Evolutionary conservation across 2,113 vertebrate genomes (phyloP), one percentile per base, ranked within the genome.

Genomic region (Tetraodon nigroviridis): DNA sequence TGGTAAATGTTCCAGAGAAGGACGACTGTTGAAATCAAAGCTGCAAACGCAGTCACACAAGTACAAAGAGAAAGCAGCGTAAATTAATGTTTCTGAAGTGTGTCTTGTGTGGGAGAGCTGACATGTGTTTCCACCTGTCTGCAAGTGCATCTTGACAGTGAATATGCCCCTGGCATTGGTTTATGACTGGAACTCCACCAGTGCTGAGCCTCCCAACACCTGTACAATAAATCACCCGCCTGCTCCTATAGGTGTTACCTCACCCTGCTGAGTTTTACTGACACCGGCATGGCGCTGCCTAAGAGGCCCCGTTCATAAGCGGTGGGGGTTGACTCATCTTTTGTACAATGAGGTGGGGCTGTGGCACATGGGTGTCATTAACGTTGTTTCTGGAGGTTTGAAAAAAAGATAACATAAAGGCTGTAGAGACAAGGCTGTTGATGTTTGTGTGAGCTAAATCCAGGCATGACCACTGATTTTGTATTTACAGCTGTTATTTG

Each of bases 161-260:
- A 81, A 82, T 71, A 75, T 80, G 76, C 72, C 66, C 58, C 63
- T 49, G 46, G 67, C 68, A 56, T 65, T 65, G 57, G 76, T 87
- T 86, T 82, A 84, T 64, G 17, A 61, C 51, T 19, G 21, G 6
- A 52, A 40, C 63, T 67, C 59, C 50, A 73, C 47, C 42, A 45
- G 41, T 55, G 60, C 61, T 12, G 56, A 69, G 76, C 68, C 66
- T 78, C 78, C 58, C 45, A 80, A 86, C 84, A 86, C 80, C 82
- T 86, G 82, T 77, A 71, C 64, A 42, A 74, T 86, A 86, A 87
- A 84, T 84, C 82, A 81, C 12, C 55, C 48, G 53, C 37, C 24
- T 55, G 13, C 55, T 75, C 4, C 37, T 1, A 48, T 22, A 50
- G 69, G n/a, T 69, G 55, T 86, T 82, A 71, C 78, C 70, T 71